A percentile compares a stretch with the other conserved stretches of the same genome.
Conservation (phyloP, 2,797 vertebrate species). For the Harpagifer antarcticus region DNA sequence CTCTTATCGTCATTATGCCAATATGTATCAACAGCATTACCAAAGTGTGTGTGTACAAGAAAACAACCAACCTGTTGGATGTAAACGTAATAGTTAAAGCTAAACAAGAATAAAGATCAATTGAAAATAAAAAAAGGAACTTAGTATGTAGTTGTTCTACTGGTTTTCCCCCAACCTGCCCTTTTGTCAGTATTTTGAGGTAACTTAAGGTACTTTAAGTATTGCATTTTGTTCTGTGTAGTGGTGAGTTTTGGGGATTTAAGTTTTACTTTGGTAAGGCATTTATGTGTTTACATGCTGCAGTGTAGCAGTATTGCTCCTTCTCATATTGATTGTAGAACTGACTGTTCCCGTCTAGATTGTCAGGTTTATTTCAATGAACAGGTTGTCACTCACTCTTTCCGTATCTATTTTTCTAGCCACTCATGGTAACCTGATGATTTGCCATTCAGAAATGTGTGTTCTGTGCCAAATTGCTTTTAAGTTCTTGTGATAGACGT, state of each 20-base stretch:
- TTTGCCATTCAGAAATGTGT: not conserved
- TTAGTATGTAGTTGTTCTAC: no score
- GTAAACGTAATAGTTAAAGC: not conserved
- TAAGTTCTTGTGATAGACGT: slow-evolving; percentile 1
- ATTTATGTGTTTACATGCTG: not conserved
- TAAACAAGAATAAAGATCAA: not conserved
- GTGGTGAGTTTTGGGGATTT: not conserved
- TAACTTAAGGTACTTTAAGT: not conserved
- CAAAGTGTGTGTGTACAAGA: slow-evolving; percentile 1
- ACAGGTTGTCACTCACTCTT: slow-evolving; percentile 22
- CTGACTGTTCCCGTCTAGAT: not conserved
- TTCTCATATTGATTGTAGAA: not conserved
- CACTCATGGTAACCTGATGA: not conserved
- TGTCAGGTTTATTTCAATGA: slow-evolving; percentile 19
- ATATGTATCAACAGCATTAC: not conserved
- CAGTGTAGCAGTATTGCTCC: not conserved
- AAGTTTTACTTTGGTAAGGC: not conserved
- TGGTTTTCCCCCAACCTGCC: slow-evolving; percentile 28
- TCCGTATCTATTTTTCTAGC: not conserved
- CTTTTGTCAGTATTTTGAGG: slow-evolving; percentile 17
- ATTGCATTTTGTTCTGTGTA: slow-evolving; percentile 10
- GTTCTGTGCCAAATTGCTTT: not conserved
- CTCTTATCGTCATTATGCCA: not conserved
- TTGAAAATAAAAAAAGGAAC: not conserved
- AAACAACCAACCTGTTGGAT: not conserved